Base-by-base conservation (phyloP, 30 jellyfish, hydroid and myxozoan genomes). In the Phacellophora camtschatica region DNA sequence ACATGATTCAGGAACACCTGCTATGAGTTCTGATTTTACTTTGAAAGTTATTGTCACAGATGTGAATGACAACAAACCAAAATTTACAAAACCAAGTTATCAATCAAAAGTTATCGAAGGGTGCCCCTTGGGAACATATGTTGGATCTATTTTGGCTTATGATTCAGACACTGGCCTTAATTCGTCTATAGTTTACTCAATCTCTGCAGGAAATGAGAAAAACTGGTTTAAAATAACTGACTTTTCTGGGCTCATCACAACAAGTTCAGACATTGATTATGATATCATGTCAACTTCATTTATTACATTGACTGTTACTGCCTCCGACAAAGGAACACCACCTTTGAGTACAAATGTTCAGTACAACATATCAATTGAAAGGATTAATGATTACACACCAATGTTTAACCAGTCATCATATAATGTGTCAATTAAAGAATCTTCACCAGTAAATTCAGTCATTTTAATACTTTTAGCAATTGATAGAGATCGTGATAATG, bases 341-440 rank as follows among this genome's bases (percentile, higher is more conserved):
- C 46, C 90, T 4, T 53, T 87, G 15, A 22, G 59, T 25, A 32
- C 82, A 20, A 85, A 34, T 15, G 27, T 42, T 29, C 35, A 39
- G 25, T 67, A 66, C 25, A 39, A 67, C 18, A 71, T 90, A 18
- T 65, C 84, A 1, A 49, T 94, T 35, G 54, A n/a, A 33, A 95
- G 77, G 61, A 64, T 30, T 27, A 94, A 94, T 87, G 99, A 94
- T 57, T 79, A 82, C 77, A 23, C 48, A 7, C 99, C 99, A 58
- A 10, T 0, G 2, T 90, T 88, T 57, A 65, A 33, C 66, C 79
- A 80, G 34, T 33, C 77, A 22, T 19, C 39, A 0, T 80, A 80
- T 65, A 25, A 37, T 7, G 75, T 39, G 20, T 25, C 79, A 10
- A 37, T 84, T 19, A 70, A 72, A 12, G 95, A 84, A 39, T 32